These are phyloP conservation scores for Beaufortia kweichowensis DNA, from an alignment of 2,113 vertebrate species.

Conservation along the genomic window DNA sequence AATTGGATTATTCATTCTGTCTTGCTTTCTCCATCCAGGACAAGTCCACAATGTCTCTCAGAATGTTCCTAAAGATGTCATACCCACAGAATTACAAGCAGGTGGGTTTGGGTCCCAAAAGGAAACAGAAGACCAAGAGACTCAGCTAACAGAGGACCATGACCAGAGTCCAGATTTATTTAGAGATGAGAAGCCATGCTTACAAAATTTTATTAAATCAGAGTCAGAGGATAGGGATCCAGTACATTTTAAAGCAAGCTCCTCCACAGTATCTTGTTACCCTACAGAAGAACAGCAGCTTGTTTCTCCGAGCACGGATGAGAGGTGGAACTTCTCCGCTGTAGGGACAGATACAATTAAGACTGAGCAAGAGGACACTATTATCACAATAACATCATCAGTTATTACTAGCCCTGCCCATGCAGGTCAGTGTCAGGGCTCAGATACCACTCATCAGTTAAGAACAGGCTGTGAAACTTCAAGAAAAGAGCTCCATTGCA, in stretches of 20 bases:
- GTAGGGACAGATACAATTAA: conserved; percentile 56
- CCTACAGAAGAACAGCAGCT: not conserved
- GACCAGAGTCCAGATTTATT: not conserved
- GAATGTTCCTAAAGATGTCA: conserved; percentile 22
- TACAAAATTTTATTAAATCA: conserved; percentile 32
- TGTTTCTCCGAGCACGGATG: not conserved
- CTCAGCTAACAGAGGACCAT: not conserved
- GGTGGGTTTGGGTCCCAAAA: conserved; percentile 25
- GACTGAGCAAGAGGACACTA: conserved; percentile 58
- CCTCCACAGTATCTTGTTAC: not conserved
- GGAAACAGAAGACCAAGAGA: conserved; percentile 42
- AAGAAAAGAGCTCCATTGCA: no score
- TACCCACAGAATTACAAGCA: conserved; percentile 40
- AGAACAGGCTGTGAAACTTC: not conserved
- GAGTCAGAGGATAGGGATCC: conserved; percentile 31
- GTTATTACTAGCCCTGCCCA: conserved; percentile 33
- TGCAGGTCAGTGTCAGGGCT: conserved; percentile 1
- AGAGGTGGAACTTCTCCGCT: not conserved
- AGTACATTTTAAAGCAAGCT: not conserved
- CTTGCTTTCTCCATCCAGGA: conserved; percentile 9
- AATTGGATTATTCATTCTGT: not conserved
- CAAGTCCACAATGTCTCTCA: conserved; percentile 19
- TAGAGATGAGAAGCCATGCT: not conserved
- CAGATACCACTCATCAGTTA: conserved; percentile 12
- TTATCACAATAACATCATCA: conserved; percentile 38